These are phyloP conservation scores for Copsychus sechellarum DNA, from an alignment of 2,113 vertebrate genomes.

Conservation along the genomic window DNA sequence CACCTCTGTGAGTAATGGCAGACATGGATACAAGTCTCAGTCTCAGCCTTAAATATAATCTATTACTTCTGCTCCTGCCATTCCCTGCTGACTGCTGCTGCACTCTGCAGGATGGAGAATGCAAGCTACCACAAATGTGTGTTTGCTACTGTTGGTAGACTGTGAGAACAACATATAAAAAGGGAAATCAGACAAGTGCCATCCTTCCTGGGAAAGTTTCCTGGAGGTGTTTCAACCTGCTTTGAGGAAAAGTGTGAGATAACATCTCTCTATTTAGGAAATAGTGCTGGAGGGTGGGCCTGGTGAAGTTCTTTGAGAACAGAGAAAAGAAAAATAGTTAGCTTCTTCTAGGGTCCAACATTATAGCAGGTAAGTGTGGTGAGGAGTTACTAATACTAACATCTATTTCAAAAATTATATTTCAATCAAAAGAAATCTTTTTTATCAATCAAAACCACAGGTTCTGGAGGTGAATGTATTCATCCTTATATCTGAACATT, in stretches of 20 bases:
- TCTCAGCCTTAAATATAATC: neutral
- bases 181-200: neutral
- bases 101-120: neutral
- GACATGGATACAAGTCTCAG: neutral
- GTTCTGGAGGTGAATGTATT: neutral
- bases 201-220: neutral
- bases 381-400: neutral
- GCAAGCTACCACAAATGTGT: neutral
- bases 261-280: neutral
- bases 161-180: neutral
- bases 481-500: neutral
- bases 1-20: neutral
- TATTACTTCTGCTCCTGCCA: neutral
- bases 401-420: neutral
- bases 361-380: neutral
- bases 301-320: neutral
- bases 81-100: neutral
- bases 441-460: neutral
- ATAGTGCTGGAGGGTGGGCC: neutral
- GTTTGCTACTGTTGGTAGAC: neutral
- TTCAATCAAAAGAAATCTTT: neutral
- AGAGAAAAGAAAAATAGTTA: neutral
- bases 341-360: neutral
- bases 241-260: neutral
- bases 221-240: neutral